Evolutionary conservation across 2,113 vertebrate genomes (phyloP).

Genomic region (Paramormyrops kingsleyae): DNA sequence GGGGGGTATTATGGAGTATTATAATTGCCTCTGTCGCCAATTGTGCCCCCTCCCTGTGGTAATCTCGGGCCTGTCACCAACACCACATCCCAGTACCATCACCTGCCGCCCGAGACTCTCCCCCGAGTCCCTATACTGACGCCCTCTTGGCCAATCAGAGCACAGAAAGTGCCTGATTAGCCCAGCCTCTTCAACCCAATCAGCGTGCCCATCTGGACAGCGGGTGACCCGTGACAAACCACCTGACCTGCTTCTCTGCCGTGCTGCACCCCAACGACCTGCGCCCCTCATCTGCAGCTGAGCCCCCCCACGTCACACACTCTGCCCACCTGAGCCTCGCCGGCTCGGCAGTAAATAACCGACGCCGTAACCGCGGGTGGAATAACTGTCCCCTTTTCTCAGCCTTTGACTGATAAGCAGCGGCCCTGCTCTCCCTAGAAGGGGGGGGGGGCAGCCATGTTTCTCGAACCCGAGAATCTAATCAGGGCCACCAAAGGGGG

Average conservation of each 20-base stretch:
- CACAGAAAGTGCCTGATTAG: neutral
- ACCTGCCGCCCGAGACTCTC: neutral
- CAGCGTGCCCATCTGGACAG: neutral
- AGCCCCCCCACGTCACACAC: neutral
- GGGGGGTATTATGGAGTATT: neutral
- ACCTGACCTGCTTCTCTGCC: neutral
- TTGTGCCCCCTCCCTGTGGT: neutral
- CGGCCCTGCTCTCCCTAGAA: neutral
- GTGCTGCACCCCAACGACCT: neutral
- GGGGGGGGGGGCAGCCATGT: neutral
- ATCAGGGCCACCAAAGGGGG: neutral
- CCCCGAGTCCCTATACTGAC: neutral
- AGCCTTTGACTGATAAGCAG: neutral
- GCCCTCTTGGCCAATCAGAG: neutral
- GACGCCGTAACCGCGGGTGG: neutral
- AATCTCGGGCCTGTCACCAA: neutral
- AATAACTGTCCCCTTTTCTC: neutral
- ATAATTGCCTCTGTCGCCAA: neutral
- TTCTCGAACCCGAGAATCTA: neutral
- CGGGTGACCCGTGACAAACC: neutral
- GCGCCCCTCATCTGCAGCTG: neutral
- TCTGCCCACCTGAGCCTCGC: neutral
- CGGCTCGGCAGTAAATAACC: neutral
- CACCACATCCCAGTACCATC: neutral
- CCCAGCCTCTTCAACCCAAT: neutral